Percentiles rank a stretch among this genome's conserved stretches.
These are phyloP conservation scores for Drosophila robusta DNA, from an alignment of 2,888 invertebrate species.

Conservation along the genomic window DNA sequence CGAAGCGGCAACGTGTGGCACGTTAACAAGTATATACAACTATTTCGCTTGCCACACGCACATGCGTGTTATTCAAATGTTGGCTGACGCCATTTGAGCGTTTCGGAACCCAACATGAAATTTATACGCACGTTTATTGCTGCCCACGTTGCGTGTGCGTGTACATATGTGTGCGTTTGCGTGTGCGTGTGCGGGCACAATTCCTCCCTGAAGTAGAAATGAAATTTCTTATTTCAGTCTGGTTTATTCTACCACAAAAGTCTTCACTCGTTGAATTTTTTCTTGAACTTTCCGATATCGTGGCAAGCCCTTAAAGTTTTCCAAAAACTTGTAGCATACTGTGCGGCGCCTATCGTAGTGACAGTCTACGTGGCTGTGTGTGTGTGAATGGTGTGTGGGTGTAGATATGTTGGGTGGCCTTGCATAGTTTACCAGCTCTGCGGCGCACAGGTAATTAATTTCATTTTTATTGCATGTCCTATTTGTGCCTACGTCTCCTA, in stretches of 20 bases:
- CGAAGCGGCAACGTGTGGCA: conserved; percentile 34
- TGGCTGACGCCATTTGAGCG: conserved; percentile 75
- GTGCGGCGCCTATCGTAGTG: conserved; percentile 3
- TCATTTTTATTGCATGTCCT: conserved; percentile 72
- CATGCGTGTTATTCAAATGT: conserved; percentile 80
- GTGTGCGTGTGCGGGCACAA: conserved; percentile 23
- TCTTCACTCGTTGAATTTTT: conserved; percentile 20
- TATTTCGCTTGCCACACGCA: conserved; percentile 67
- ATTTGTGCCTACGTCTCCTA: conserved; percentile 27
- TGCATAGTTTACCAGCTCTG: conserved; percentile 24
- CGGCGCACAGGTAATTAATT: conserved; percentile 68
- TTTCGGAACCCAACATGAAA: conserved; percentile 51
- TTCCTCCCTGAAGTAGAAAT: conserved; percentile 36
- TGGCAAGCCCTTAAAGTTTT: conserved; percentile 20
- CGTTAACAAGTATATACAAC: conserved; percentile 58
- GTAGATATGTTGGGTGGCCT: conserved; percentile 1
- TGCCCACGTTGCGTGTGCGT: conserved; percentile 26
- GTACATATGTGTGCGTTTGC: conserved; percentile 11
- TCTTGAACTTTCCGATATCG: conserved; percentile 46
- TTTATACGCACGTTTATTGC: conserved; percentile 71
- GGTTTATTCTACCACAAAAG: conserved; percentile 24
- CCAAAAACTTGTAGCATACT: conserved; percentile 40
- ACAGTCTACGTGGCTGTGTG: not conserved
- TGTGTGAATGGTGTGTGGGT: conserved; percentile 2
- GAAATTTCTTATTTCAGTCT: conserved; percentile 51